Conservation (phyloP, 2,113 vertebrate species). For the Stegostoma tigrinum region DNA sequence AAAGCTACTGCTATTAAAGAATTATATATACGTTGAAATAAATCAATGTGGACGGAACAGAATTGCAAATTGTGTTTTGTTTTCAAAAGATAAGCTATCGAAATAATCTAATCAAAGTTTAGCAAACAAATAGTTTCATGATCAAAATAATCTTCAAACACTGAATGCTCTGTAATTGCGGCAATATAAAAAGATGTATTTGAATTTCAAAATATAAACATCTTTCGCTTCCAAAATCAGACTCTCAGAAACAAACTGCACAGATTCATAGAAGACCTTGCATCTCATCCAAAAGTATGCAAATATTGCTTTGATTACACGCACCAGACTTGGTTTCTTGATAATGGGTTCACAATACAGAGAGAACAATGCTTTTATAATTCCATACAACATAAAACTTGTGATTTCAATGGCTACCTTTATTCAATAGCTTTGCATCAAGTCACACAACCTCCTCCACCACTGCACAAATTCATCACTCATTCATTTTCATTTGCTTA, state of each 20-base stretch:
- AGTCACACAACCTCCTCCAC: neutral
- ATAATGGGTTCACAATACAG: neutral
- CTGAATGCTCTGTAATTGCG: neutral
- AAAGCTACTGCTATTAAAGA: neutral
- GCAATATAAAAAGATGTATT: neutral
- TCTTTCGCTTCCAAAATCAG: neutral
- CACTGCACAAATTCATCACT: neutral
- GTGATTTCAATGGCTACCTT: neutral
- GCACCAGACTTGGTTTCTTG: neutral
- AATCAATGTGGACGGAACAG: neutral
- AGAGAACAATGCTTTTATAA: neutral
- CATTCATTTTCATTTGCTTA: neutral
- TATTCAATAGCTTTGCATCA: neutral
- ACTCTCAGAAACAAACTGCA: neutral
- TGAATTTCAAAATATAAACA: neutral
- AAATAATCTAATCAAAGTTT: neutral
- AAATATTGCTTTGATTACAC: neutral
- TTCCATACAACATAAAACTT: neutral
- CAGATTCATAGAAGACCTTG: neutral
- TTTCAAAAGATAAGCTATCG: neutral
- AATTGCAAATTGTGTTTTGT: neutral
- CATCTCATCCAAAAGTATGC: neutral
- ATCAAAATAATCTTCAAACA: neutral
- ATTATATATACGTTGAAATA: neutral
- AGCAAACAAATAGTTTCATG: neutral